Evolutionary conservation across 2,888 invertebrate species (phyloP).

Genomic region (Pandemis corylana): DNA sequence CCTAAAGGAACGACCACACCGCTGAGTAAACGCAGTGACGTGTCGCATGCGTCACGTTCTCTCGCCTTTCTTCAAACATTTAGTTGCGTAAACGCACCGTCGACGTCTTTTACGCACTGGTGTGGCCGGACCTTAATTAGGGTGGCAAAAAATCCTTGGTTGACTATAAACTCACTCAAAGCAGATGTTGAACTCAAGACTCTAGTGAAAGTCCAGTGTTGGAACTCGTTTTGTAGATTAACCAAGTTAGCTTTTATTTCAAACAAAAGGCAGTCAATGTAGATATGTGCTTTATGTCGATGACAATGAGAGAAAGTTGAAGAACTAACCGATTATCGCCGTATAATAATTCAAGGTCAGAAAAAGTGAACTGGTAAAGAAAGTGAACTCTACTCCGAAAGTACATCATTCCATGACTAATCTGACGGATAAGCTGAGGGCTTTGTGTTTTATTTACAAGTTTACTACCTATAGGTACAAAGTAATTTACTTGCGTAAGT

Average conservation of each 20-base stretch:
- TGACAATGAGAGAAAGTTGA: slow-evolving; percentile 37
- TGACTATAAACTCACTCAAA: background rate
- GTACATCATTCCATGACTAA: background rate
- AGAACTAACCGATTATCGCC: slow-evolving; percentile 17
- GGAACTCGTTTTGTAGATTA: background rate
- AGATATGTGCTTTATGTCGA: background rate
- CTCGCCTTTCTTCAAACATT: no score
- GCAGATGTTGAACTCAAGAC: background rate
- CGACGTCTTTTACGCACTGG: no score
- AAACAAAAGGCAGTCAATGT: background rate
- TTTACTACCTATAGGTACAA: background rate
- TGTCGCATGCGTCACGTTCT: no score
- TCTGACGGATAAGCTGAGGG: background rate
- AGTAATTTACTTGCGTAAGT: background rate
- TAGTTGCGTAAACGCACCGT: no score
- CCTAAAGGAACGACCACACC: no score
- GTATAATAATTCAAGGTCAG: slow-evolving; percentile 27
- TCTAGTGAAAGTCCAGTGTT: background rate
- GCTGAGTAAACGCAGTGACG: no score
- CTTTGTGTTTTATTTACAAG: background rate
- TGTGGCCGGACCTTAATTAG: no score
- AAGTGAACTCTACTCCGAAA: slow-evolving; percentile 27
- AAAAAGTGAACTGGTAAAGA: slow-evolving; percentile 41
- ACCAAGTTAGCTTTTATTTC: background rate
- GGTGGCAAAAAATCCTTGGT: no score